These are phyloP conservation scores for Thalpophila matura DNA, from an alignment of 2,888 invertebrate species.

Conservation along the genomic window DNA sequence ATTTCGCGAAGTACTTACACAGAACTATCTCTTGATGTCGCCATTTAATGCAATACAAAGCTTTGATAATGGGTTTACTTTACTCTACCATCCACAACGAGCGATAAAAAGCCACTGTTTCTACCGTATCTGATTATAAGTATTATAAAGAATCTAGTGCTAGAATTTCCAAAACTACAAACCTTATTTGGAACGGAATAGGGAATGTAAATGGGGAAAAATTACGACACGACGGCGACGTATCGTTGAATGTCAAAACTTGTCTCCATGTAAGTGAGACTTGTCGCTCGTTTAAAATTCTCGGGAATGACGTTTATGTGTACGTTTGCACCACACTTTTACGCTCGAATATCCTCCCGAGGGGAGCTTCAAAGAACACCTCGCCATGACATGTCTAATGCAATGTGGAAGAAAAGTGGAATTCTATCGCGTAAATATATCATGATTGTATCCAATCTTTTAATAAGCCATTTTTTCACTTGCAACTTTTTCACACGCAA, in stretches of 20 bases:
- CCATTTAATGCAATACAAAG: conserved; percentile 28
- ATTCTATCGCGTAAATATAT: not conserved
- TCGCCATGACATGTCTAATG: conserved; percentile 14
- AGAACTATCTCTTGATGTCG: conserved; percentile 48
- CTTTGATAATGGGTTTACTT: conserved; percentile 21
- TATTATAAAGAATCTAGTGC: conserved; percentile 7
- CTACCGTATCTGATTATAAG: not conserved
- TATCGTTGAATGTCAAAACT: conserved; percentile 35
- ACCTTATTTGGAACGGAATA: conserved; percentile 14
- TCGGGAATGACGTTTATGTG: conserved; percentile 16
- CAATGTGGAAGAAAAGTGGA: conserved; percentile 6
- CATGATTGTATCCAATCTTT: not conserved
- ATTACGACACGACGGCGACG: not conserved
- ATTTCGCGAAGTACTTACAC: conserved; percentile 71
- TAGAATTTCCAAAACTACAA: conserved; percentile 12
- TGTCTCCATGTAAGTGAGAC: conserved; percentile 19
- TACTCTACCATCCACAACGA: not conserved
- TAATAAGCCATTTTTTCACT: not conserved
- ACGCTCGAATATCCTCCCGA: conserved; percentile 19
- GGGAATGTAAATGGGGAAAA: conserved; percentile 17
- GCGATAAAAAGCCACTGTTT: not conserved
- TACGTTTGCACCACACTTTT: conserved; percentile 33
- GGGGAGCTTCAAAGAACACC: conserved; percentile 28
- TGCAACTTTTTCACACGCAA: conserved; percentile 1
- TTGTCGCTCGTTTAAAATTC: conserved; percentile 38